Evolutionary conservation across 92 coral and sea anemone genomes (phyloP), one percentile per base, ranked within the genome.

Genomic region (Heteractis magnifica): DNA sequence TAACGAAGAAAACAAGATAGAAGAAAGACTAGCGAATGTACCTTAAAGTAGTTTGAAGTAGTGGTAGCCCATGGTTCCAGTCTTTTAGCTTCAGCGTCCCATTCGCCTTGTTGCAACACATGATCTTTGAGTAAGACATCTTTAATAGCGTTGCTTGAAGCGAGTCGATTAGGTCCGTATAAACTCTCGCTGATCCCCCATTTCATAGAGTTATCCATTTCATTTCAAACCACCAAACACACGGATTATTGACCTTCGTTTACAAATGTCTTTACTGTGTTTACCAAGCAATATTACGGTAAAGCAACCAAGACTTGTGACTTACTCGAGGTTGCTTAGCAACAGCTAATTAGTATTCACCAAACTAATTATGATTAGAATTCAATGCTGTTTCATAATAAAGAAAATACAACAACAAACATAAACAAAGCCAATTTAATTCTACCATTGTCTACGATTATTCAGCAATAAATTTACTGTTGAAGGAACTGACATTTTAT

Each of bases 131-230:
- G 56, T 53, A 91, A 85, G 19, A 93, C 76, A 52, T 95, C 89
- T 88, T 93, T 93, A 65, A 95, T 89, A 23, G 79, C 90, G 49
- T 91, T 91, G 50, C 65, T 83, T 73, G 97, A 94, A 81, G 88
- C 93, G 26, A 84, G 59, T 74, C 97, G 88, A 60, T 65, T 76
- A 1, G 98, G 98, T 5, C 98, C 98, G 82, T 95, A 95, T 11
- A 95, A 83, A 76, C 79, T 91, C 6, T 81, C 70, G 48, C 83
- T 80, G 48, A 82, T 78, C 41, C 51, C 62, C 49, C 65, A 86
- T 71, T 78, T 78, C 64, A 84, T 44, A 41, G 53, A 85, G 64
- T 60, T 72, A 53, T 79, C 88, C 84, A 79, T 85, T 41, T 15
- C 64, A 12, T 6, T 78, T 6, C 60, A 79, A 59, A 10, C 50